Evolutionary conservation across 2,113 vertebrate genomes (phyloP).

Genomic region (Atlantisia rogersi): DNA sequence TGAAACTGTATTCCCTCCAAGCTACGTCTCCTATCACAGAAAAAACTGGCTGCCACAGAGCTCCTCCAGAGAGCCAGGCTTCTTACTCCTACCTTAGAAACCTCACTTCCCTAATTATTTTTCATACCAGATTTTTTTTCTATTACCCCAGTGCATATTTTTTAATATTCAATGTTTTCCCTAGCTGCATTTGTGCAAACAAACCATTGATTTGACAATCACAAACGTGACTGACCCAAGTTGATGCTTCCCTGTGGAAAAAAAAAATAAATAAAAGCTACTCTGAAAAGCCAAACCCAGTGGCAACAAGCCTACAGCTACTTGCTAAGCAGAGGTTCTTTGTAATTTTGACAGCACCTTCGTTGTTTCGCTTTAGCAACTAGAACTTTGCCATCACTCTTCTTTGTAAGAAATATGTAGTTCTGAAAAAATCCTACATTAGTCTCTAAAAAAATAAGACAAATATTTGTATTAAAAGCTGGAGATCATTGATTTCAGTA

Average conservation of each 20-base stretch:
- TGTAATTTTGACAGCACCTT: conserved; percentile 17
- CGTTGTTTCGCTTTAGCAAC: background rate
- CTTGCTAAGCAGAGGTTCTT: conserved; percentile 23
- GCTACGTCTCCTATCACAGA: background rate
- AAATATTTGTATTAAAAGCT: conserved; percentile 76
- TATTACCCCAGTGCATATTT: background rate
- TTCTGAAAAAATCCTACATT: conserved; percentile 61
- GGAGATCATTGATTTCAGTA: conserved; percentile 75
- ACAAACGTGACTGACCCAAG: background rate
- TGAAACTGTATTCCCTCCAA: background rate
- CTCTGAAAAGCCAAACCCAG: conserved; percentile 8
- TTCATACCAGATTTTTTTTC: background rate
- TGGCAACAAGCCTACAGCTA: background rate
- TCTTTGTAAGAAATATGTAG: conserved; percentile 48
- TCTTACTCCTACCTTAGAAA: background rate
- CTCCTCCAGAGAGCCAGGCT: background rate
- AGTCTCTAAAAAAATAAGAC: conserved; percentile 74
- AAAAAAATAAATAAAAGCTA: conserved; percentile 19
- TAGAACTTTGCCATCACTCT: background rate
- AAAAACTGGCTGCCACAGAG: background rate
- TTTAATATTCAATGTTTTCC: background rate
- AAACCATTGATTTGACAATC: conserved; percentile 52
- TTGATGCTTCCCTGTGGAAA: conserved; percentile 17
- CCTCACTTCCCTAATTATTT: background rate
- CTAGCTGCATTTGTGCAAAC: conserved; percentile 39